Conservation (phyloP, 2,113 vertebrate species). For the Percopsis transmontana region DNA sequence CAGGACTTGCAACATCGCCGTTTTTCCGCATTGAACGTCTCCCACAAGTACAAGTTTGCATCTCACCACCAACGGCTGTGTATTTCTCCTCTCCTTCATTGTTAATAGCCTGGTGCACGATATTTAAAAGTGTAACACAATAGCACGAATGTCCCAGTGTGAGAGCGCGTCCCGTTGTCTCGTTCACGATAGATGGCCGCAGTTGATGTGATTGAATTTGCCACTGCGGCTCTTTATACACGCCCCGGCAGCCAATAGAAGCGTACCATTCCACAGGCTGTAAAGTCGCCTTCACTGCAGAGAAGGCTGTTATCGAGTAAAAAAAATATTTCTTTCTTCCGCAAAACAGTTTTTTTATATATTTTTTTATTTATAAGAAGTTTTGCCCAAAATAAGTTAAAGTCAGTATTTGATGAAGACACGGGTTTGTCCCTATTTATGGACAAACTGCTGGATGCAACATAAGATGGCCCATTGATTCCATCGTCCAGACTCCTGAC, state of each 20-base stretch:
- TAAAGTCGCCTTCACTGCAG: conserved; percentile 30
- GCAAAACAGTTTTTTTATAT: conserved; percentile 1
- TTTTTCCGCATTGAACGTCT: conserved; percentile 96
- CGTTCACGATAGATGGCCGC: conserved; percentile 45
- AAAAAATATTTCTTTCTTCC: background rate
- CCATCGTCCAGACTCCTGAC: too few species aligned
- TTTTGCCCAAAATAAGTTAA: background rate
- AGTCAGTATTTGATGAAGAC: too few species aligned
- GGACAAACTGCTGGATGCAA: too few species aligned
- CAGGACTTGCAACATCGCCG: conserved; percentile 95
- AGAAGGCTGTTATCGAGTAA: conserved; percentile 4
- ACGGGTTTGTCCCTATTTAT: too few species aligned
- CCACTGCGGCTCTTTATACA: conserved; percentile 73
- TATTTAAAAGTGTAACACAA: background rate
- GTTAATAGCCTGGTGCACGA: background rate
- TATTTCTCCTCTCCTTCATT: conserved; percentile 92
- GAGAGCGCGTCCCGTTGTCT: background rate
- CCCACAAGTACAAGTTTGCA: conserved; percentile 95
- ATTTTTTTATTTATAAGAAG: background rate
- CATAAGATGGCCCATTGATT: too few species aligned
- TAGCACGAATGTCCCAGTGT: background rate
- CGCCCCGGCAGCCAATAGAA: conserved; percentile 71
- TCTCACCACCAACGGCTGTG: conserved; percentile 87
- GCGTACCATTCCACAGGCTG: conserved; percentile 43
- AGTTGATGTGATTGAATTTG: conserved; percentile 72